phyloP scores from a whole-genome alignment of 1,140 invertebrate species.

The Akabosia matsudoensis region DNA sequence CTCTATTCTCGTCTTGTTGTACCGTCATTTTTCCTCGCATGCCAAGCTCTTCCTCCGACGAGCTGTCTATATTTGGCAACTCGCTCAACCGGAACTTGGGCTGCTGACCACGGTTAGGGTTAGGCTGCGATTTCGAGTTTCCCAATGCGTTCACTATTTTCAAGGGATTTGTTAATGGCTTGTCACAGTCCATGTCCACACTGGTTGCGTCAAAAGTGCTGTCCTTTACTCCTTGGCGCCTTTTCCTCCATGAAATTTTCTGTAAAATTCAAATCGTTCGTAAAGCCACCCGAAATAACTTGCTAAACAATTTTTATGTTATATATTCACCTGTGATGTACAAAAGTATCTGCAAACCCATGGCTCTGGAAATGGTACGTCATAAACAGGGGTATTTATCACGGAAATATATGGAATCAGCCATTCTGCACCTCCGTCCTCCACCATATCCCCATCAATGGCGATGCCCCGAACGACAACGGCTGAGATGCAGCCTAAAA shows the following conservation, averaged over 20 bases:
- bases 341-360: conserved; percentile 40
- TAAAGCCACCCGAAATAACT: not conserved
- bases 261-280: not conserved
- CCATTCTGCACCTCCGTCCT: conserved; percentile 37
- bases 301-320: no score
- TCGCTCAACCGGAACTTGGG: conserved; percentile 5
- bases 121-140: not conserved
- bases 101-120: not conserved
- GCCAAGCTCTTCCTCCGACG: conserved; percentile 41
- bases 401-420: conserved; percentile 42
- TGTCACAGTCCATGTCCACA: not conserved
- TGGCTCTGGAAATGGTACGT: conserved; percentile 39
- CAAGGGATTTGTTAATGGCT: not conserved
- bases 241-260: not conserved
- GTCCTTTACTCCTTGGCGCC: not conserved
- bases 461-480: conserved; percentile 39
- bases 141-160: not conserved
- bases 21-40: not conserved
- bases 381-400: conserved; percentile 9
- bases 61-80: conserved; percentile 39
- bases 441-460: conserved; percentile 38
- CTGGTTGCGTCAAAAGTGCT: not conserved
- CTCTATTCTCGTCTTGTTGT: not conserved
- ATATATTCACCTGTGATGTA: conserved; percentile 39
- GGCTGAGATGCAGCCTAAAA: conserved; percentile 36